Conservation (phyloP, 2,113 vertebrate genomes). For the Piaya cayana region DNA sequence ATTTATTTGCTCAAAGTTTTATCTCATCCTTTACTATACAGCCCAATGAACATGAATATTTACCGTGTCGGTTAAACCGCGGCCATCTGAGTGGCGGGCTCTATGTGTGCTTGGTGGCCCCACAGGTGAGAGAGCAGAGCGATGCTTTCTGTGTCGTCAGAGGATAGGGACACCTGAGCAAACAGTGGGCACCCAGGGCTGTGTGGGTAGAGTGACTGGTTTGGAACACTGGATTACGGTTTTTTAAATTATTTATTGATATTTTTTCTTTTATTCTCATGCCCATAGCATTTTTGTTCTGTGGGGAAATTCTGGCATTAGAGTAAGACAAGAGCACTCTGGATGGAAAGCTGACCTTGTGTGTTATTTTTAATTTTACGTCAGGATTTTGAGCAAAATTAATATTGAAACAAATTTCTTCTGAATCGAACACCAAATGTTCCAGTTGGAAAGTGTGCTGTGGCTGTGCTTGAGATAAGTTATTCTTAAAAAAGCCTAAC, state of each 20-base stretch:
- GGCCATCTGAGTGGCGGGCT: background rate
- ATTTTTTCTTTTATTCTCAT: background rate
- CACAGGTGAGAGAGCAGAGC: rapidly evolving
- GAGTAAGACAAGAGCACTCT: background rate
- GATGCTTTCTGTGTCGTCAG: background rate
- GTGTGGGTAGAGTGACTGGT: background rate
- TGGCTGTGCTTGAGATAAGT: background rate
- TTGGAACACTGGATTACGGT: background rate
- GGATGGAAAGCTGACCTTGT: background rate
- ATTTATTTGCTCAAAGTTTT: constrained; percentile 60
- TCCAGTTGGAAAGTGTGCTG: background rate
- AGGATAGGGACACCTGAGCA: constrained; percentile 9
- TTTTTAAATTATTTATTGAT: background rate
- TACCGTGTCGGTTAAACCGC: background rate
- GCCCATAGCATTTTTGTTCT: background rate
- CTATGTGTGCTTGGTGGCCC: background rate
- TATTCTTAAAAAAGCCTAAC: background rate
- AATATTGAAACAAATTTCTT: background rate
- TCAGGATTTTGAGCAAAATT: background rate
- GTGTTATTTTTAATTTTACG: background rate
- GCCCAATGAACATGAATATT: constrained; percentile 25
- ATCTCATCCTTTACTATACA: constrained; percentile 56
- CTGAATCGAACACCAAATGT: background rate
- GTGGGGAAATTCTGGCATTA: background rate
- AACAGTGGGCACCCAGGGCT: background rate